Conservation (phyloP, 2,888 invertebrate species). For the Gryllus longicercus region DNA sequence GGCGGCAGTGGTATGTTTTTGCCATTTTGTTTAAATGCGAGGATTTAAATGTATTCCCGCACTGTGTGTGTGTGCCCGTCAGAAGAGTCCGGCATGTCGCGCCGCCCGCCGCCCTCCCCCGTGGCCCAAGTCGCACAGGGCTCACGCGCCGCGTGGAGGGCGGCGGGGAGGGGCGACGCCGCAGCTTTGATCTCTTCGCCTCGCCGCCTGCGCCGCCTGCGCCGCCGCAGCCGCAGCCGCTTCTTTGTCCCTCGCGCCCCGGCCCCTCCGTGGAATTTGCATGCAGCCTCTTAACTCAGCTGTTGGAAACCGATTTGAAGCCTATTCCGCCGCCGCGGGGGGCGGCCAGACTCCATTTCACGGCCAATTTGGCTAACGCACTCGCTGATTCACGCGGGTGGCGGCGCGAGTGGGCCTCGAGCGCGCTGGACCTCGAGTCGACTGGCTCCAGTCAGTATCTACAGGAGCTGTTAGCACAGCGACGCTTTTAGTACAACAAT, state of each 20-base stretch:
- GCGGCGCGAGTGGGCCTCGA: not conserved
- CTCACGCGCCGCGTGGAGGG: no score
- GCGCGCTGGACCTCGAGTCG: not conserved
- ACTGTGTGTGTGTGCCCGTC: no score
- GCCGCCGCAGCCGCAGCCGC: not conserved
- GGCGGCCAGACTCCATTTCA: slow-evolving; percentile 31
- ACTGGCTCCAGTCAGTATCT: no score
- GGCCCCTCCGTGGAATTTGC: not conserved
- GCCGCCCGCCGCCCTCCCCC: no score
- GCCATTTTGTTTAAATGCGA: no score
- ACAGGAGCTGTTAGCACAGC: no score
- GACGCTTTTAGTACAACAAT: no score
- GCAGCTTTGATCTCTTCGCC: not conserved
- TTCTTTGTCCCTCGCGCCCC: not conserved
- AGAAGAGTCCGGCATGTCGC: no score
- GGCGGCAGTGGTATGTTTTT: no score
- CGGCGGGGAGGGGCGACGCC: not conserved
- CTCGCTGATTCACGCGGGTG: not conserved
- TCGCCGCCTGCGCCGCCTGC: not conserved
- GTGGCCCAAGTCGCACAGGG: no score
- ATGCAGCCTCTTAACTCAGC: slow-evolving; percentile 17
- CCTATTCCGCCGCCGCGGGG: not conserved
- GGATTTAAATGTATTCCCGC: no score
- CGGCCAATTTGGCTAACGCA: slow-evolving; percentile 35
- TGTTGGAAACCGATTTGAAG: slow-evolving; percentile 9